Evolutionary conservation across 2,888 invertebrate species (phyloP), one percentile per base, ranked within the genome.

Genomic region (Zele albiditarsus): DNA sequence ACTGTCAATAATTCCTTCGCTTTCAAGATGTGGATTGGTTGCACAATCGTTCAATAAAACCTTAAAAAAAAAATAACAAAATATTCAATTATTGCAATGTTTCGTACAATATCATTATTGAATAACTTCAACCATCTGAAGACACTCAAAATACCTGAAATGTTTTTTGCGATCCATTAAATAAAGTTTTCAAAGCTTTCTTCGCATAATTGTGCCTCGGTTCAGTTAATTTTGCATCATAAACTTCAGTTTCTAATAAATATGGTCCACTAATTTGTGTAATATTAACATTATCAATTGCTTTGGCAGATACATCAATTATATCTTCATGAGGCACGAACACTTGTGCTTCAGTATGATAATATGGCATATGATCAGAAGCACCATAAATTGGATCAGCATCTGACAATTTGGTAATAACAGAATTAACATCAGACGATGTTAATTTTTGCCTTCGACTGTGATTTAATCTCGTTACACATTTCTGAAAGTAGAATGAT

Each of bases 141-240:
- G 10, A 12, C 42, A n/a, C 63, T 71, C 38, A 3, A 67, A 65
- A 46, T 83, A 88, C 89, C 83, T 89, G 87, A 82, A 89, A 89
- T 14, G 88, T 89, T 72, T 89, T 89, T 42, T 89, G 88, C 4
- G 89, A 88, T 5, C 89, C 87, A 77, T 89, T 89, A 66, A 88
- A 89, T 49, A 89, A 82, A 8, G 87, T 89, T 80, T 89, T 89
- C 67, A 89, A 80, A 31, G 87, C 88, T 62, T 87, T 84, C 79
- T 89, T 89, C 0, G 88, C 87, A 78, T 89, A 89, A 82, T 82
- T 88, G 65, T 86, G 84, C 53, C 89, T 83, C 6, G 86, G 85
- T 77, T 89, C 89, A 0, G 82, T 81, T 23, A 89, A 76, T 70
- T 84, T 86, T 3, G 80, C 68, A 72, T 89, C 87, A 16, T 83